Conservation (phyloP, 2,797 vertebrate genomes). For the Sparus aurata region DNA sequence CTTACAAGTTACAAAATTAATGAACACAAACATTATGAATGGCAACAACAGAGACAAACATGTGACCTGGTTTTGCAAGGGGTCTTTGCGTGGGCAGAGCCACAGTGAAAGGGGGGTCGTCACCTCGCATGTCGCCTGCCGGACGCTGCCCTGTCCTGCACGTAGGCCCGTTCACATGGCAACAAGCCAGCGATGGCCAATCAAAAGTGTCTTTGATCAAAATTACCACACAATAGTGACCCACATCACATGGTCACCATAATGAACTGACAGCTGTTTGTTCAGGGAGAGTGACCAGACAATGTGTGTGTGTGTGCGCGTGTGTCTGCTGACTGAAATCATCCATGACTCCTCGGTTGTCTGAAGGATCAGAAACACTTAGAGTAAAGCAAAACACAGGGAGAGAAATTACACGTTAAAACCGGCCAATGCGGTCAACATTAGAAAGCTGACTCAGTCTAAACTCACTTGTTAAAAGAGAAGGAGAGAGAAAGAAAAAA, state of each 20-base stretch:
- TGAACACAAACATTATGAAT: background rate
- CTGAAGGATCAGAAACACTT: background rate
- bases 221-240: slow-evolving; percentile 47
- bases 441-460: slow-evolving; percentile 15
- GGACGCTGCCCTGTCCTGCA: slow-evolving; percentile 45
- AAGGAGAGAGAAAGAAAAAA: background rate
- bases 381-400: background rate
- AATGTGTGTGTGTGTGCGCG: background rate
- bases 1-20: background rate
- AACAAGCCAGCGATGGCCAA: slow-evolving; percentile 29
- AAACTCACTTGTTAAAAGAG: background rate
- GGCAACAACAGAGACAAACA: background rate
- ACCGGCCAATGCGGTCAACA: background rate
- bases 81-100: background rate
- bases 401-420: background rate
- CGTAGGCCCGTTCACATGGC: slow-evolving; percentile 69
- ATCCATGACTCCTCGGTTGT: background rate
- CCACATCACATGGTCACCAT: slow-evolving; percentile 47
- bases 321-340: slow-evolving; percentile 17
- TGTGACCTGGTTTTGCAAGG: slow-evolving; percentile 10
- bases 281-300: background rate
- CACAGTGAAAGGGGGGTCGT: background rate
- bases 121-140: background rate
- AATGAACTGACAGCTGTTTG: background rate
- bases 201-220: slow-evolving; percentile 58